Percentiles rank a stretch among this genome's conserved stretches.
Evolutionary conservation across 2,888 invertebrate species (phyloP).

Genomic region (Leptinotarsa tumamoca): DNA sequence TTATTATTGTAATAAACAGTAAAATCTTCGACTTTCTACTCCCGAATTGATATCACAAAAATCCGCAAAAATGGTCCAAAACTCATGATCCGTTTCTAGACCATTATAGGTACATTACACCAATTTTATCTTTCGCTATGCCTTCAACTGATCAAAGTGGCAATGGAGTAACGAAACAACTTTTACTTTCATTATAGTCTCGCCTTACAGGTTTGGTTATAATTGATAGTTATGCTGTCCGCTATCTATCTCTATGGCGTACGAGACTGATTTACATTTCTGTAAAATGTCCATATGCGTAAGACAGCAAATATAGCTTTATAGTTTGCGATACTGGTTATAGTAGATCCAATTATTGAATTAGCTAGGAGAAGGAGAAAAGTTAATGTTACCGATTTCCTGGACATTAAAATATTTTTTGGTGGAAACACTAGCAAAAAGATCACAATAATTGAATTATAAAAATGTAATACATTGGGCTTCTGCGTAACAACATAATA

Average conservation of each 20-base stretch:
- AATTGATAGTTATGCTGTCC: slow-evolving; percentile 23
- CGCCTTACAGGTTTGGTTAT: slow-evolving; percentile 38
- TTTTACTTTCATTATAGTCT: slow-evolving; percentile 51
- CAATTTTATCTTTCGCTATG: slow-evolving; percentile 34
- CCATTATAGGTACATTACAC: slow-evolving; percentile 27
- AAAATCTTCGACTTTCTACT: not conserved
- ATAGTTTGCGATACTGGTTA: too few relatives aligned
- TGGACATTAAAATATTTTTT: too few relatives aligned
- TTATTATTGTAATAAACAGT: too few relatives aligned
- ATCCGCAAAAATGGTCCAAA: not conserved
- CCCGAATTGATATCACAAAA: not conserved
- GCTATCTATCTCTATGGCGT: slow-evolving; percentile 6
- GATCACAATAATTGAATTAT: too few relatives aligned
- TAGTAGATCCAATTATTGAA: too few relatives aligned
- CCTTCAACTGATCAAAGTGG: slow-evolving; percentile 41
- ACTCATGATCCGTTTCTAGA: not conserved
- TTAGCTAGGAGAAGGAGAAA: too few relatives aligned
- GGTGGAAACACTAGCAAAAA: too few relatives aligned
- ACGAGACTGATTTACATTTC: slow-evolving; percentile 1
- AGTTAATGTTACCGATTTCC: too few relatives aligned
- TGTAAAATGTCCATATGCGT: slow-evolving; percentile 7
- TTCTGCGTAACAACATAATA: too few relatives aligned
- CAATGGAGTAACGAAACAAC: slow-evolving; percentile 54
- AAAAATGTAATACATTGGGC: too few relatives aligned
- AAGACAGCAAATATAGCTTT: not conserved